Percentiles rank a stretch among this genome's conserved stretches.
phyloP scores from a whole-genome alignment of 2,888 invertebrate species.

The Pollenia labialis region DNA sequence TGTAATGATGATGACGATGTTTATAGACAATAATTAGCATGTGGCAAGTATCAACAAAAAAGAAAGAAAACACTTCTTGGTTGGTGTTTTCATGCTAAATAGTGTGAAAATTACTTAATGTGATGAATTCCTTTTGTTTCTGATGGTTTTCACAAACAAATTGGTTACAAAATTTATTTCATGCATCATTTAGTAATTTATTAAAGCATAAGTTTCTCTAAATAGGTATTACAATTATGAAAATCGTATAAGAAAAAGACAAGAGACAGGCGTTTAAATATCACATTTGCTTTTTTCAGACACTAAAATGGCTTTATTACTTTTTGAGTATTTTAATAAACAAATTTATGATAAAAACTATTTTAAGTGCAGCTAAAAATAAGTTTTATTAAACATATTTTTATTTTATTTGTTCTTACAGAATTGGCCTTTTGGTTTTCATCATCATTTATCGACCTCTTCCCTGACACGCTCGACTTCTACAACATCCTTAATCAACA shows the following conservation, averaged over 20 bases:
- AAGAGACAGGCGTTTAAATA: background rate
- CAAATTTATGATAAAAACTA: constrained; percentile 5
- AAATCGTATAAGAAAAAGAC: constrained; percentile 12
- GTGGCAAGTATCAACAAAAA: constrained; percentile 70
- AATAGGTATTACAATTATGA: constrained; percentile 40
- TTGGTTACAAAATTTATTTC: constrained; percentile 71
- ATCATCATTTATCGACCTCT: constrained; percentile 83
- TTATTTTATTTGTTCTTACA: constrained; percentile 84
- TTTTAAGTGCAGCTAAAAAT: constrained; percentile 1
- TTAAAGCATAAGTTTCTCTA: constrained; percentile 71
- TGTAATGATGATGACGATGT: constrained; percentile 46
- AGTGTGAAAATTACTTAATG: constrained; percentile 51
- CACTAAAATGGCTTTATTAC: constrained; percentile 34
- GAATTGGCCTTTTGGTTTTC: constrained; percentile 94
- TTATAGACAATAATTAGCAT: constrained; percentile 69
- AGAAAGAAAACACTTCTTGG: constrained; percentile 35
- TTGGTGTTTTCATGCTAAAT: constrained; percentile 61
- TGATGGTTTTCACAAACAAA: constrained; percentile 71
- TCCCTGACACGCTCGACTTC: constrained; percentile 50
- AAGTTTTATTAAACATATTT: background rate
- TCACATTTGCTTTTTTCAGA: background rate
- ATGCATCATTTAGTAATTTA: constrained; percentile 64
- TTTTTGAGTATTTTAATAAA: constrained; percentile 35
- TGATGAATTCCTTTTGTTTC: constrained; percentile 74
- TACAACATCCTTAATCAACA: constrained; percentile 12